These are phyloP conservation scores for Lonchura striata DNA, from an alignment of 2,113 vertebrate genomes.

Conservation along the genomic window DNA sequence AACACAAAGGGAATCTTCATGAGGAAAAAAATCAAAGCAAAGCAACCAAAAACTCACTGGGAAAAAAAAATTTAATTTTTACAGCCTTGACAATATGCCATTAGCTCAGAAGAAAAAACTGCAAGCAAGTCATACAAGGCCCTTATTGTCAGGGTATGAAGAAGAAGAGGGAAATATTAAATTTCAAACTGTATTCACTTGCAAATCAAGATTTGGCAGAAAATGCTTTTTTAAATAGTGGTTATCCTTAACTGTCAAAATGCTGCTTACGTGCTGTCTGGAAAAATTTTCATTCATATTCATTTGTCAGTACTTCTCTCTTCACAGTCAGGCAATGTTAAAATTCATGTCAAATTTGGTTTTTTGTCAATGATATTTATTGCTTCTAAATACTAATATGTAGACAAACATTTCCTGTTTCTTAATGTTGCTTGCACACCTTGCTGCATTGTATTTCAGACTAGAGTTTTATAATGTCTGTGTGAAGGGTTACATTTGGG, in stretches of 20 bases:
- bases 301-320: slow-evolving; percentile 5
- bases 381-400: background rate
- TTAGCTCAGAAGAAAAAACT: slow-evolving; percentile 5
- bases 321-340: background rate
- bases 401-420: background rate
- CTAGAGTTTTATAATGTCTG: background rate
- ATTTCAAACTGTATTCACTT: background rate
- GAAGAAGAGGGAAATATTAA: background rate
- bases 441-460: background rate
- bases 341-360: background rate
- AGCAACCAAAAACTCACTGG: background rate
- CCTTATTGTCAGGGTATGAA: background rate
- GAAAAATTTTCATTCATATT: slow-evolving; percentile 7
- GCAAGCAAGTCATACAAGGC: background rate
- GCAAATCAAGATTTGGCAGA: background rate
- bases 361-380: slow-evolving; percentile 29
- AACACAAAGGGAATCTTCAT: background rate
- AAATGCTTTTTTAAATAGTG: slow-evolving; percentile 7
- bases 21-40: background rate
- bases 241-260: slow-evolving; percentile 47
- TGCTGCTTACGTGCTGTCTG: background rate
- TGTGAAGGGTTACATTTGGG: background rate
- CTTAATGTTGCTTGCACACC: background rate
- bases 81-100: background rate
- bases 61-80: background rate